A percentile compares a stretch with the other conserved stretches of the same genome.
phyloP scores from a whole-genome alignment of 2,113 vertebrate genomes.

The Bos javanicus region DNA sequence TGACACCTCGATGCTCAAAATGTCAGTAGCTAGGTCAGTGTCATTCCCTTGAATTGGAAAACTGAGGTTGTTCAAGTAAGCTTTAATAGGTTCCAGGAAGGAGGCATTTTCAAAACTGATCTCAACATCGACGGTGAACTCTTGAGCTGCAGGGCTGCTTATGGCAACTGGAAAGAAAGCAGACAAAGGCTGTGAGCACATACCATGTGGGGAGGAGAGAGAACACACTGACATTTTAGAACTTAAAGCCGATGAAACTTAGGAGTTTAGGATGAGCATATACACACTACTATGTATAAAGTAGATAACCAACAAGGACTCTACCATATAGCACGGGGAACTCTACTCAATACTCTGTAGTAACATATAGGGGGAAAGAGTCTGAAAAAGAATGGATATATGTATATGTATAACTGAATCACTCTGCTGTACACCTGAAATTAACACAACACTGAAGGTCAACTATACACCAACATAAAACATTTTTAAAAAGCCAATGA shows the following conservation, averaged over 20 bases:
- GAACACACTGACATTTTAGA: too few species aligned
- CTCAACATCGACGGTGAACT: conserved; percentile 72
- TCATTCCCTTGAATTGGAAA: conserved; percentile 62
- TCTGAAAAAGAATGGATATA: neutral
- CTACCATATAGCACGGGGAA: neutral
- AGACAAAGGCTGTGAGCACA: neutral
- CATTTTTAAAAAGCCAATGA: neutral
- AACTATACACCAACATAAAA: neutral
- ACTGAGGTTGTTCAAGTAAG: conserved; percentile 57
- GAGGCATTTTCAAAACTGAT: conserved; percentile 69
- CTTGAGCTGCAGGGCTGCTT: neutral
- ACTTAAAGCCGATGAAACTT: neutral
- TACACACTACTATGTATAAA: neutral
- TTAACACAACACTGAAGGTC: neutral
- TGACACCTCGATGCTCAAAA: conserved; percentile 75
- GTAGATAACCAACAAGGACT: neutral
- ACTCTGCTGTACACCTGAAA: neutral
- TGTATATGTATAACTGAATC: neutral
- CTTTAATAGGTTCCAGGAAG: conserved; percentile 60
- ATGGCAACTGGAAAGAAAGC: conserved; percentile 66
- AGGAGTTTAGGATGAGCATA: neutral
- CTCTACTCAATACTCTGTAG: neutral
- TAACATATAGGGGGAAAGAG: neutral
- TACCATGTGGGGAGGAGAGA: neutral
- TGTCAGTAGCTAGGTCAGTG: neutral